Percentiles rank a stretch among this genome's conserved stretches.
Conservation (phyloP, 1,140 invertebrate genomes). For the Achroia grisella region DNA sequence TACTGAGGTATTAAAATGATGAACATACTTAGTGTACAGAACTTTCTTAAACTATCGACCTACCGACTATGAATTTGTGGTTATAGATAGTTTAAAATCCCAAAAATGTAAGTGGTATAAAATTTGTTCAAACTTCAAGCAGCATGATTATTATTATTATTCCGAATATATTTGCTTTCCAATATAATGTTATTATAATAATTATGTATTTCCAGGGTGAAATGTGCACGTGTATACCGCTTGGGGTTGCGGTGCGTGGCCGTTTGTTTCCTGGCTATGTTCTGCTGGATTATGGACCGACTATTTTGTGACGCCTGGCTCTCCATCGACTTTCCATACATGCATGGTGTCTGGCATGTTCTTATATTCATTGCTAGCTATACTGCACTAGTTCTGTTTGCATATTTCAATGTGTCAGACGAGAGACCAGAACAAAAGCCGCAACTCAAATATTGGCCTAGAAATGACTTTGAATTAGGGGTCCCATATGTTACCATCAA, state of each 20-base stretch:
- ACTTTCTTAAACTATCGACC: too few relatives aligned
- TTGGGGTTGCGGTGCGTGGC: constrained; percentile 79
- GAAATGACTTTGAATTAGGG: constrained; percentile 83
- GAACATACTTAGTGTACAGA: too few relatives aligned
- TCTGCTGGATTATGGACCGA: constrained; percentile 85
- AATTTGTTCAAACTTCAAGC: too few relatives aligned
- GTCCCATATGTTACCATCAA: constrained; percentile 81
- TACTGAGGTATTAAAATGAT: too few relatives aligned
- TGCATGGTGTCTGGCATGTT: constrained; percentile 87
- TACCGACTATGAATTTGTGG: too few relatives aligned
- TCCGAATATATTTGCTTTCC: too few relatives aligned
- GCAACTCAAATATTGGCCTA: constrained; percentile 82
- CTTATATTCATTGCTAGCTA: constrained; percentile 87
- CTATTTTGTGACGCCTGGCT: constrained; percentile 86
- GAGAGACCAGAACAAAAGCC: constrained; percentile 81
- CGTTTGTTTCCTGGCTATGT: constrained; percentile 80
- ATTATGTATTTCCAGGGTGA: constrained; percentile 76
- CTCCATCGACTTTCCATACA: constrained; percentile 83
- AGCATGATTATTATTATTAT: too few relatives aligned
- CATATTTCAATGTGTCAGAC: constrained; percentile 84
- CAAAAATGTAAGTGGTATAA: too few relatives aligned
- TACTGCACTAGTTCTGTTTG: constrained; percentile 82
- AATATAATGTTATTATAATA: too few relatives aligned
- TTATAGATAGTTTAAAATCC: too few relatives aligned
- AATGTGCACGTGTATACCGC: constrained; percentile 77